These are phyloP conservation scores for Coptodon bakossiorum DNA, from an alignment of 2,113 vertebrate species.

Conservation along the genomic window DNA sequence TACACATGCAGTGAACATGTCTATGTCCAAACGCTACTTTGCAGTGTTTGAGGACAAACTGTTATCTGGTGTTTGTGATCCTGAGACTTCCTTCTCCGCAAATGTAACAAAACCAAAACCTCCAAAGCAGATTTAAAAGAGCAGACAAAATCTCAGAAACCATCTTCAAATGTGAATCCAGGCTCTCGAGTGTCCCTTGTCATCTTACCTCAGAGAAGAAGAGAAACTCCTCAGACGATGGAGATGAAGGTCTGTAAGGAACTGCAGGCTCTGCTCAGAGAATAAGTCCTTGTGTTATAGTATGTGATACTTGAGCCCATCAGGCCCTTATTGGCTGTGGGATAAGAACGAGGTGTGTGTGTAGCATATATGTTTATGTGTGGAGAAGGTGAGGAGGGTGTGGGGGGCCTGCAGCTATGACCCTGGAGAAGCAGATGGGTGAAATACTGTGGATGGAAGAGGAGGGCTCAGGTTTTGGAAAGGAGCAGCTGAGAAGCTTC, in stretches of 20 bases:
- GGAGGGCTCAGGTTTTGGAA: slow-evolving; percentile 71
- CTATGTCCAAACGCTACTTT: neutral
- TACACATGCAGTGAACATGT: slow-evolving; percentile 8
- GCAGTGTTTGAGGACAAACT: neutral
- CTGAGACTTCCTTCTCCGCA: neutral
- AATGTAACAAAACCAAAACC: neutral
- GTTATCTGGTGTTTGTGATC: neutral
- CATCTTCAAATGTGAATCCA: neutral
- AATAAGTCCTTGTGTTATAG: slow-evolving; percentile 78
- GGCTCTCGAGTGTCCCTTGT: neutral
- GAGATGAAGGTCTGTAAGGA: slow-evolving; percentile 59
- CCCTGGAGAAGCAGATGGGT: slow-evolving; percentile 74
- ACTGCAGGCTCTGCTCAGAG: slow-evolving; percentile 58
- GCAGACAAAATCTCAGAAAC: neutral
- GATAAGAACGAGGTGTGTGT: slow-evolving; percentile 28
- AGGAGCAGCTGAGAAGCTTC: slow-evolving; percentile 70
- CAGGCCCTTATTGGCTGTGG: slow-evolving; percentile 77
- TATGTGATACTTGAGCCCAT: slow-evolving; percentile 76
- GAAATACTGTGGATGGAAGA: slow-evolving; percentile 68
- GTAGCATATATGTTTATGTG: slow-evolving; percentile 18
- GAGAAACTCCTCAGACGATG: slow-evolving; percentile 71
- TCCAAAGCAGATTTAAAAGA: neutral
- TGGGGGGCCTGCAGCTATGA: neutral
- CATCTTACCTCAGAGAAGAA: slow-evolving; percentile 74
- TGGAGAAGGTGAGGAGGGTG: slow-evolving; percentile 12